Conservation (phyloP, 2,888 invertebrate species). For the Aspidapion aeneum region DNA sequence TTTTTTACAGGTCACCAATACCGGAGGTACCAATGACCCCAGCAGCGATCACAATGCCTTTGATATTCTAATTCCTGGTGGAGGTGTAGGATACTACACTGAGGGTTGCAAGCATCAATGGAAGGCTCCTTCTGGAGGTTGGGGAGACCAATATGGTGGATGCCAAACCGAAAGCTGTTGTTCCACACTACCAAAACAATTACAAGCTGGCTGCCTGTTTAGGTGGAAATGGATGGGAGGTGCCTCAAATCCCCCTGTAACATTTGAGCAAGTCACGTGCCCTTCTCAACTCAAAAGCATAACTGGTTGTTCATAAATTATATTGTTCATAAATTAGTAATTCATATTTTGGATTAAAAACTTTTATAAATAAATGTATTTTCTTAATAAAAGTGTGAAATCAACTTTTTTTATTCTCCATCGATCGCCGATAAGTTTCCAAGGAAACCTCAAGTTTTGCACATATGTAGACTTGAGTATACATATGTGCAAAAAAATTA, state of each 20-base stretch:
- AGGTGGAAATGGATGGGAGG: conserved; percentile 23
- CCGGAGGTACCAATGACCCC: conserved; percentile 21
- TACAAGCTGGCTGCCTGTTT: conserved; percentile 27
- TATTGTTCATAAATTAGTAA: too few relatives aligned
- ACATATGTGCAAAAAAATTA: too few relatives aligned
- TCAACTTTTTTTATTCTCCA: too few relatives aligned
- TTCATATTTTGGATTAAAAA: too few relatives aligned
- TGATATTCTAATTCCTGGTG: conserved; percentile 31
- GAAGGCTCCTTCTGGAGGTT: conserved; percentile 24
- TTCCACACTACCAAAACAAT: conserved; percentile 21
- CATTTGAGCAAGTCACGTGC: conserved; percentile 22
- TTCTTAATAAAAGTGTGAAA: too few relatives aligned
- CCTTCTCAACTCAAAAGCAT: conserved; percentile 21
- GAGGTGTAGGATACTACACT: conserved; percentile 25
- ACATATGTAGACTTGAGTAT: too few relatives aligned
- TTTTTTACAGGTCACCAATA: conserved; percentile 22
- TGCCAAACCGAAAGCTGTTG: conserved; percentile 25
- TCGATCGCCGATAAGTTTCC: too few relatives aligned
- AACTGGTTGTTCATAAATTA: conserved; percentile 15
- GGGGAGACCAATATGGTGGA: conserved; percentile 32
- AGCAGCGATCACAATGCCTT: conserved; percentile 28
- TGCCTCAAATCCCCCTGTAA: conserved; percentile 22
- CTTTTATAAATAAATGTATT: too few relatives aligned
- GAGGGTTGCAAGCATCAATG: conserved; percentile 28
- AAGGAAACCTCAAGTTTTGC: too few relatives aligned